These are phyloP conservation scores for Danio tinwini DNA, from an alignment of 2,797 vertebrate species.

Conservation along the genomic window DNA sequence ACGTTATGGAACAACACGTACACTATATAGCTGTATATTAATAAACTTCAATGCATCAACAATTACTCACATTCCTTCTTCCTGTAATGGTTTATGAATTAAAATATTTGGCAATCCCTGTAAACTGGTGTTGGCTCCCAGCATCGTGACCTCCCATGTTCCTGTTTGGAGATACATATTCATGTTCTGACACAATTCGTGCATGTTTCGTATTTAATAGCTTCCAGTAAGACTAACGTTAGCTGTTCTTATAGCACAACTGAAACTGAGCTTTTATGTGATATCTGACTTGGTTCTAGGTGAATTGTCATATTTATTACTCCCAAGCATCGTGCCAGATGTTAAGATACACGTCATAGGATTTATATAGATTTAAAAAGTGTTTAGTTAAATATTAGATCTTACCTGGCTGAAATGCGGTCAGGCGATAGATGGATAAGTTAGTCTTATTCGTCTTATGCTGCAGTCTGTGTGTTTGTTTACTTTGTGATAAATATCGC, in stretches of 20 bases:
- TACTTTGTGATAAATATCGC: conserved; percentile 25
- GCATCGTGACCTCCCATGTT: background rate
- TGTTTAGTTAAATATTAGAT: background rate
- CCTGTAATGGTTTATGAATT: background rate
- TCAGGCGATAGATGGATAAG: background rate
- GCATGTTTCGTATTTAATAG: background rate
- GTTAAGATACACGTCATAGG: background rate
- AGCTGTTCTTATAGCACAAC: background rate
- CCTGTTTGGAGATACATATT: background rate
- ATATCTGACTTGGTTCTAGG: background rate
- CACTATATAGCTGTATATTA: background rate
- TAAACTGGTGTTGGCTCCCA: conserved; percentile 2
- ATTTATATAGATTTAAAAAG: background rate
- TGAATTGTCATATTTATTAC: background rate
- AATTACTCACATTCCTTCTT: conserved; percentile 1
- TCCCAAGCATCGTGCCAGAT: background rate
- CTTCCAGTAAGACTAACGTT: too few species aligned
- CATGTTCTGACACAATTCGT: background rate
- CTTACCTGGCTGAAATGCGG: background rate
- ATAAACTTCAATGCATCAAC: background rate
- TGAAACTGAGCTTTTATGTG: background rate
- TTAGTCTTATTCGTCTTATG: background rate
- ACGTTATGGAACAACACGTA: background rate
- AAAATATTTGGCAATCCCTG: background rate
- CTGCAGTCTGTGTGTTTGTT: background rate